Evolutionary conservation across 1,140 invertebrate genomes (phyloP).

Genomic region (Orussus abietinus): DNA sequence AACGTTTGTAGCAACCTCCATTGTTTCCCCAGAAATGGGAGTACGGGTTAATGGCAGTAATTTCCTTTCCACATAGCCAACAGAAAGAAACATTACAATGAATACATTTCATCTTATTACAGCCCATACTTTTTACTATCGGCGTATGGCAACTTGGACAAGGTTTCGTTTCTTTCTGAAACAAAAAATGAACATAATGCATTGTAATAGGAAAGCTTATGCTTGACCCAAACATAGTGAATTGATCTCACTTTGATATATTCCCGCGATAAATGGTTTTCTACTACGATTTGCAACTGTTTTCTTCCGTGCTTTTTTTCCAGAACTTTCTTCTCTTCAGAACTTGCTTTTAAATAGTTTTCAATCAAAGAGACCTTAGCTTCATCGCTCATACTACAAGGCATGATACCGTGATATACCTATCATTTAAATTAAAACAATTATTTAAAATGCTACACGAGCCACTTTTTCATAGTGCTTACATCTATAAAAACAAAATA

Average conservation of each 20-base stretch:
- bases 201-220: neutral
- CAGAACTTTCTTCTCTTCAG: slow-evolving; percentile 9
- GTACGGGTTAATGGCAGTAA: slow-evolving; percentile 56
- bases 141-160: slow-evolving; percentile 59
- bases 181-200: slow-evolving; percentile 1
- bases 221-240: no score
- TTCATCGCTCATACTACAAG: slow-evolving; percentile 17
- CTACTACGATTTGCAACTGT: slow-evolving; percentile 22
- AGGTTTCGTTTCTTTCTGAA: slow-evolving; percentile 53
- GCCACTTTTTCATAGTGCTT: no score
- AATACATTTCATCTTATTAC: slow-evolving; percentile 66
- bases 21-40: slow-evolving; percentile 51
- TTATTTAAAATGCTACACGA: no score
- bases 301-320: slow-evolving; percentile 22
- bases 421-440: slow-evolving; percentile 10
- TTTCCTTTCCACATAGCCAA: slow-evolving; percentile 56
- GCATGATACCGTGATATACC: slow-evolving; percentile 24
- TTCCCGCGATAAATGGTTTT: slow-evolving; percentile 19
- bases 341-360: slow-evolving; percentile 16
- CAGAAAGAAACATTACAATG: slow-evolving; percentile 62
- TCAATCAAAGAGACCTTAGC: slow-evolving; percentile 16
- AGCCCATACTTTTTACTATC: slow-evolving; percentile 65
- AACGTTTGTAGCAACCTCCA: slow-evolving; percentile 11
- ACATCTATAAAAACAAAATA: neutral
- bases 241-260: slow-evolving; percentile 23